phyloP scores from a whole-genome alignment of 2,797 vertebrate species.

The Brachyalestes nurse region DNA sequence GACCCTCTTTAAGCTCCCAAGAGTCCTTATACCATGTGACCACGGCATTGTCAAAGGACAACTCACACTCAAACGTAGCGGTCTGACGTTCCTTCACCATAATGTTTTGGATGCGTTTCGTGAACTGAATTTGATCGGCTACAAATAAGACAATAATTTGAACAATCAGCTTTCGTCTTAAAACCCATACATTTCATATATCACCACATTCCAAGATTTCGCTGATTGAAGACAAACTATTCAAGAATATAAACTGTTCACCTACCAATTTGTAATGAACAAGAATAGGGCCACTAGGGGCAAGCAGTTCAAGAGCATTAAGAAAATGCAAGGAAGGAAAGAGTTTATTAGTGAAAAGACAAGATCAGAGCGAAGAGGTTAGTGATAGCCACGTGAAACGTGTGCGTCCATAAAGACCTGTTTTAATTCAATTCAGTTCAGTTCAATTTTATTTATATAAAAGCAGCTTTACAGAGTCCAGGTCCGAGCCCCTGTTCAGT shows the following conservation, averaged over 20 bases:
- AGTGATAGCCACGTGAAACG: constrained; percentile 46
- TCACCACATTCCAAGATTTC: neutral
- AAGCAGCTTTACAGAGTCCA: too few species aligned
- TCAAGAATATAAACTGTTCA: neutral
- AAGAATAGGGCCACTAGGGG: constrained; percentile 13
- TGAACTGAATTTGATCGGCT: constrained; percentile 99
- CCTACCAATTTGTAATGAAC: constrained; percentile 8
- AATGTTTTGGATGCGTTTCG: constrained; percentile 96
- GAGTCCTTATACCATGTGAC: constrained; percentile 98
- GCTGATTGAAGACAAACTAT: neutral
- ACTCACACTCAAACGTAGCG: constrained; percentile 97
- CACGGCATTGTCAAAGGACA: constrained; percentile 96
- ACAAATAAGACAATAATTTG: constrained; percentile 68
- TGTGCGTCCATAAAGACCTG: neutral
- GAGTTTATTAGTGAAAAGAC: constrained; percentile 24
- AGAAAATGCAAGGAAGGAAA: neutral
- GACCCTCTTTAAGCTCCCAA: constrained; percentile 90
- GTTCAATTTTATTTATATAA: too few species aligned
- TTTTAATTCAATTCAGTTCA: too few species aligned
- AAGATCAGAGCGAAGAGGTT: constrained; percentile 66
- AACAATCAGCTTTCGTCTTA: constrained; percentile 16
- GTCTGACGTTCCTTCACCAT: constrained; percentile 95
- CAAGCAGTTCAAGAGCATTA: constrained; percentile 28
- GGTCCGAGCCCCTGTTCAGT: too few species aligned
- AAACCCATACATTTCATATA: constrained; percentile 1